Base-by-base conservation (phyloP, 1,140 invertebrate genomes). In the Cryptotermes secundus region DNA sequence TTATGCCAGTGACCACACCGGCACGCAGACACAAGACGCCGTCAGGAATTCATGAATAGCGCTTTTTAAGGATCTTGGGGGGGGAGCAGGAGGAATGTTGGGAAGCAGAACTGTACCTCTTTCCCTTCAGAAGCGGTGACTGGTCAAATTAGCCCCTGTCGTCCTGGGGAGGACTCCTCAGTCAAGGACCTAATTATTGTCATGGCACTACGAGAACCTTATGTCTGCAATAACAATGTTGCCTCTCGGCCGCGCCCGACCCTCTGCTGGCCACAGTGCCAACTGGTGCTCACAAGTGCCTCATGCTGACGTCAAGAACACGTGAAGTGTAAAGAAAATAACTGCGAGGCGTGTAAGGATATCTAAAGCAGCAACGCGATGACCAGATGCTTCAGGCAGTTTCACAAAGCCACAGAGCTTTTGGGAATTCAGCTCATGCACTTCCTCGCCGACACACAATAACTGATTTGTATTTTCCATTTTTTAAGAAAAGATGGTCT, bases 141-240 rank as follows among this genome's bases (percentile, higher is more conserved):
- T 72, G 26, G 59, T 72, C 59, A 72, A 72, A 72, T 72, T 72
- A 72, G 59, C 59, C 59, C 59, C 59, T 31, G 9, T 31, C 3
- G 59, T 31, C n/a, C 16, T 31, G 26, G n/a, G 59, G n/a, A 26
- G 19, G 3, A 49, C 45, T 31, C 59, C 59, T 72, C 59, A n/a
- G 59, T 72, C 59, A 72, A 72, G 59, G 9, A 26, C 59, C 59
- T 72, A 72, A 72, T 72, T 72, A 72, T 72, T 72, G 59, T 72
- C 59, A n/a, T 72, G n/a, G 26, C 26, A 72, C 26, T 9, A 72
- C 59, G 59, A 72, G 59, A 9, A 14, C 59, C n/a, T 72, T 72
- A 26, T 72, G 59, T n/a, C n/a, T 72, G 59, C 9, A 72, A 14
- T n/a, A 72, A 72, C 59, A 72, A n/a, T 72, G 59, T 72, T 72